Base-by-base conservation (phyloP, 2,888 invertebrate species). In the Drosophila fulvimacula region DNA sequence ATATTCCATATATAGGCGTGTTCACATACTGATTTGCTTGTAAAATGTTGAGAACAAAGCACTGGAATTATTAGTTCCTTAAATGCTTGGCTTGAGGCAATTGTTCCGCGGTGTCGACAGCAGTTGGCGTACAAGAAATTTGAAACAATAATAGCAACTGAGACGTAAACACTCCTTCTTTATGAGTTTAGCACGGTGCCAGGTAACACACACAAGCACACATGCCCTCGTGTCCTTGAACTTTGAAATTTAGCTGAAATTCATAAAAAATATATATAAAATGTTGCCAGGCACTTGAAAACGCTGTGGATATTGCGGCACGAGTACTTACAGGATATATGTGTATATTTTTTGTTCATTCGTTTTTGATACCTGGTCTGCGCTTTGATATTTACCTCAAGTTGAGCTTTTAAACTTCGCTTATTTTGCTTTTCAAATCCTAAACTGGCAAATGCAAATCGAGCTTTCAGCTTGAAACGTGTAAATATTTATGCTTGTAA, bases 141-240 rank as follows among this genome's bases (percentile, higher is more conserved):
- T 49, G 41, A 62, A 69, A 76, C 73, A 76, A 64, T 73, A 56
- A 62, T 41, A 64, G 41, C 42, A 59, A 64, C 21, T 49, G 52
- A 49, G 48, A 24, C 32, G 11, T 36, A 61, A 27, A 36, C 59
- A 11, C 58, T 44, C 15, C 10, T 24, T 24, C 36, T 51, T 49
- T 48, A 59, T 42, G 19, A 17, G 48, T 24, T 38, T 39, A 57
- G 42, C 38, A 36, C 9, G 24, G 17, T 49, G 32, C 34, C 64
- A 70, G 51, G 60, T 74, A 48, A 62, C 48, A 44, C 48, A 46
- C 55, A 53, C 49, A 44, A 42, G 24, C 6, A 2, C 52, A 34
- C 10, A 24, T 27, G 36, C 27, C 61, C 36, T 11, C 49, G 34
- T 55, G 52, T 53, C 78, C 78, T 71, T 84, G 82, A 82, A 84